Evolutionary conservation across 2,888 invertebrate species (phyloP).

Genomic region (Mechanitis messenoides): DNA sequence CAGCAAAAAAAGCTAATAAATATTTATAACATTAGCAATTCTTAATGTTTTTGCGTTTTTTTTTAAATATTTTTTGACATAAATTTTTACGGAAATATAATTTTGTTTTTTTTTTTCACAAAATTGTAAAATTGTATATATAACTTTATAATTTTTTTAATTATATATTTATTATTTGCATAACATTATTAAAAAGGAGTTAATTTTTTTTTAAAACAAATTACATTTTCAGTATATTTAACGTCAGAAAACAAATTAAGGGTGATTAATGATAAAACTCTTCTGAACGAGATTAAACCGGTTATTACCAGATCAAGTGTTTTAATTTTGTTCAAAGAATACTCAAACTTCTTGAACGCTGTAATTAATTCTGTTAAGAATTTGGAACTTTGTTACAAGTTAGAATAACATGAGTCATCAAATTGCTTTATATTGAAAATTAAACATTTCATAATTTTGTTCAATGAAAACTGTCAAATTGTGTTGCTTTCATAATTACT

Average conservation of each 20-base stretch:
- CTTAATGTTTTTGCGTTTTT: too few species aligned
- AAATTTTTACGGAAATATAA: too few species aligned
- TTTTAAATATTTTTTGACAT: too few species aligned
- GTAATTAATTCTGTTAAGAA: conserved; percentile 55
- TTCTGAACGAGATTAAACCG: conserved; percentile 44
- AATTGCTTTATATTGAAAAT: conserved; percentile 3
- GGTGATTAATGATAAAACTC: conserved; percentile 54
- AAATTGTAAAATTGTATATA: too few species aligned
- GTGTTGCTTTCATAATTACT: conserved; percentile 2
- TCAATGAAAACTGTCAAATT: conserved; percentile 1
- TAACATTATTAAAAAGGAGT: too few species aligned
- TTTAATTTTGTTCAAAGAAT: conserved; percentile 43
- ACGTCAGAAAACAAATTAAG: conserved; percentile 31
- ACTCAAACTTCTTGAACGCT: conserved; percentile 32
- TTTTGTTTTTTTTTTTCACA: too few species aligned
- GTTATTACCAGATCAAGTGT: conserved; percentile 54
- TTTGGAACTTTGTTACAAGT: conserved; percentile 21
- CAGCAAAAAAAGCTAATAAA: too few species aligned
- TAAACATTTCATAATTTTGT: conserved; percentile 3
- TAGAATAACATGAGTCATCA: conserved; percentile 1
- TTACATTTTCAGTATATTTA: not conserved
- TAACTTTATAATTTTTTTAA: too few species aligned
- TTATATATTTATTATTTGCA: too few species aligned
- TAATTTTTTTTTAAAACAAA: too few species aligned
- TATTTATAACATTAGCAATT: too few species aligned